phyloP scores from a whole-genome alignment of 2,113 vertebrate genomes.

The Haemorhous mexicanus region DNA sequence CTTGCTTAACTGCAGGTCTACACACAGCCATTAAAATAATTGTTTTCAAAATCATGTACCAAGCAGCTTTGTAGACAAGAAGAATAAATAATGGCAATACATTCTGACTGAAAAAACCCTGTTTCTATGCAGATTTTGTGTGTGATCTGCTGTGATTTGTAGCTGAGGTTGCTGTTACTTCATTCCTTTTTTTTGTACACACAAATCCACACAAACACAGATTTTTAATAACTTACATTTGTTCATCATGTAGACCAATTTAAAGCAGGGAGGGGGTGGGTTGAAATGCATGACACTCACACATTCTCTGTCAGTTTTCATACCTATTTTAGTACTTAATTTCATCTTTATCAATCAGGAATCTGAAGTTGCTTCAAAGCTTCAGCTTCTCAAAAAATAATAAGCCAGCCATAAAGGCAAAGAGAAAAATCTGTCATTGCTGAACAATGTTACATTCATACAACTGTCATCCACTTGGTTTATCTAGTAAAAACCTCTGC shows the following conservation, averaged over 20 bases:
- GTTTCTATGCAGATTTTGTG: not conserved
- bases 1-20: not conserved
- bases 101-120: not conserved
- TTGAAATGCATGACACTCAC: not conserved
- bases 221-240: conserved; percentile 8
- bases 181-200: not conserved
- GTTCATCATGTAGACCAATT: not conserved
- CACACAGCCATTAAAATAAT: not conserved
- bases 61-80: not conserved
- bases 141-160: not conserved
- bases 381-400: not conserved
- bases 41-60: not conserved
- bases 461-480: not conserved
- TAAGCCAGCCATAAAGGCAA: not conserved
- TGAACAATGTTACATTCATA: not conserved
- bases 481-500: not conserved
- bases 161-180: not conserved
- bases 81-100: not conserved
- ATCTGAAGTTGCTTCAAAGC: not conserved
- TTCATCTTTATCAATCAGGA: not conserved
- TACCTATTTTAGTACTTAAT: not conserved
- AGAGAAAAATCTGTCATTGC: not conserved
- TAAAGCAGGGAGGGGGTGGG: not conserved
- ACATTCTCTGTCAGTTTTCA: not conserved
- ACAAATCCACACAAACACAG: not conserved